Base-by-base conservation (phyloP, 2,797 vertebrate genomes). In the Manis pentadactyla region DNA sequence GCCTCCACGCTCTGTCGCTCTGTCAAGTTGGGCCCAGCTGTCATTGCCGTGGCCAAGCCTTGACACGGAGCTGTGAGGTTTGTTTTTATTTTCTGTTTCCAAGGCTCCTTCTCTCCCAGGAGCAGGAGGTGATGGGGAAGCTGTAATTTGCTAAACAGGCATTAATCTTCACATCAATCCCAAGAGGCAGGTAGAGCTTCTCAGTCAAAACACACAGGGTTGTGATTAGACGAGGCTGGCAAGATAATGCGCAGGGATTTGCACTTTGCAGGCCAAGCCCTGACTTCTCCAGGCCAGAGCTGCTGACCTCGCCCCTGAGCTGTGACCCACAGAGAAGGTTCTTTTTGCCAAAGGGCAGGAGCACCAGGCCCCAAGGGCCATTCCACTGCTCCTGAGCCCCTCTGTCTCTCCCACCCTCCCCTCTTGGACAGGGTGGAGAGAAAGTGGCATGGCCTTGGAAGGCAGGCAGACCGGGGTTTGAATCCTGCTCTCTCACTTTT, bases 111-210 rank as follows among this genome's bases (percentile, higher is more conserved):
- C 89, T 96, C 90, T 95, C 95, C 90, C 94, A 94, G 94, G 96
- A 98, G 95, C 90, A 2, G 95, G 92, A 97, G 92, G 96, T 96
- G 94, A 93, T 55, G 86, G 93, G 96, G 95, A 97, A 97, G 94
- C 97, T 97, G 85, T 97, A 97, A 97, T 97, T 98, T 97, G 97
- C 97, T 96, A 97, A 97, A 95, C 94, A 95, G 96, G 87, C 93
- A 97, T 97, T 97, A 97, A 97, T 97, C 97, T 97, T 96, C 94
- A 83, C 93, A 92, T 98, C 96, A 96, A 93, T 96, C 97, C 96
- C 73, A 0, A 95, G 96, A 96, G 95, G 93, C 93, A 90, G 96
- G 90, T 79, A 93, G 87, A 95, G 78, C 68, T 57, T 71, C 94
- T 95, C 92, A 90, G 95, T 97, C 95, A 96, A 97, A 98, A 97